A percentile compares a stretch with the other conserved stretches of the same genome.
These are phyloP conservation scores for Hedya salicella DNA, from an alignment of 2,888 invertebrate genomes.

Conservation along the genomic window DNA sequence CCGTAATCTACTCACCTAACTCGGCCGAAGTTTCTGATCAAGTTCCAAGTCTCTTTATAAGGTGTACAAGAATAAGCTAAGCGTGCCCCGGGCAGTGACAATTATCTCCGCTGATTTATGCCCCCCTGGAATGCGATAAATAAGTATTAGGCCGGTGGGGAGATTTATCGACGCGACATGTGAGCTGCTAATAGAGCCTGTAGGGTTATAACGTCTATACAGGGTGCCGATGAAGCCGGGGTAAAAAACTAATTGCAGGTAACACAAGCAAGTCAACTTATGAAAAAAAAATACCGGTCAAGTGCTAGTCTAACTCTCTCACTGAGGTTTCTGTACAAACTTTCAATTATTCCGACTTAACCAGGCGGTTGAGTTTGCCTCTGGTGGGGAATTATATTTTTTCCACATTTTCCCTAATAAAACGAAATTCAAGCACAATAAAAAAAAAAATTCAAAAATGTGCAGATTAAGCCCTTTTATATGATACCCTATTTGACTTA, in stretches of 20 bases:
- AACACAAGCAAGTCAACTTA: no score
- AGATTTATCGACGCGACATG: constrained; percentile 32
- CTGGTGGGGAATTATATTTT: no score
- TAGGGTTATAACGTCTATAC: constrained; percentile 15
- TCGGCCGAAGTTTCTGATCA: neutral
- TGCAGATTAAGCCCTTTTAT: no score
- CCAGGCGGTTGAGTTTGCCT: no score
- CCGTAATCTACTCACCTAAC: constrained; percentile 10
- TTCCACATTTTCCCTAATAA: no score
- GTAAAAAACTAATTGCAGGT: neutral
- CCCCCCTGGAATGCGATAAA: constrained; percentile 56
- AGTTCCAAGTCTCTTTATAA: constrained; percentile 12
- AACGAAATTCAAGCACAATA: no score
- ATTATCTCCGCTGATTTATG: constrained; percentile 60
- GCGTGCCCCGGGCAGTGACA: constrained; percentile 43
- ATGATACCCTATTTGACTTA: no score
- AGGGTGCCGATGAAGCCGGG: neutral
- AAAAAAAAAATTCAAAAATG: no score
- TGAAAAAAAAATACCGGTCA: no score
- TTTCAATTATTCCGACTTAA: no score
- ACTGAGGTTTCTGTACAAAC: no score
- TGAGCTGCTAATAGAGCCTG: constrained; percentile 27
- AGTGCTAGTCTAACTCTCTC: no score
- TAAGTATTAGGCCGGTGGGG: constrained; percentile 57
- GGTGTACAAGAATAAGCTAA: constrained; percentile 6